A percentile compares a stretch with the other conserved stretches of the same genome.
phyloP scores from a whole-genome alignment of 2,888 invertebrate genomes.

The Tetramorium bicarinatum region DNA sequence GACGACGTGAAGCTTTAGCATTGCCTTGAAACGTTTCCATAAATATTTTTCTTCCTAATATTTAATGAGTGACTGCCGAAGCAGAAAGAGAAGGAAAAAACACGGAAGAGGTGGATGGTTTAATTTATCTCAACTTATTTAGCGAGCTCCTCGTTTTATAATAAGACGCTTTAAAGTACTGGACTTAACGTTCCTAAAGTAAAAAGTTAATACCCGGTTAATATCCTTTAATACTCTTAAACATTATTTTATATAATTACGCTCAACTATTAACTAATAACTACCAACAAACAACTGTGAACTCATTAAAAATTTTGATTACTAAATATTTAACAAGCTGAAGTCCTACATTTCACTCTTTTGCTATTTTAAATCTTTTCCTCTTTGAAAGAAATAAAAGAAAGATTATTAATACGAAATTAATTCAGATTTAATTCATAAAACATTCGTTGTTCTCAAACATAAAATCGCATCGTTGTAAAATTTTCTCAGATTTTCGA shows the following conservation, averaged over 20 bases:
- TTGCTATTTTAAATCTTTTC: neutral
- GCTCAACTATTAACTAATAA: neutral
- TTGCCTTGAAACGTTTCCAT: conserved; percentile 35
- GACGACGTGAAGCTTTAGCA: conserved; percentile 22
- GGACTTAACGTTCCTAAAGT: neutral
- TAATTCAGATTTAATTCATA: neutral
- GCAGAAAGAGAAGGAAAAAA: conserved; percentile 1
- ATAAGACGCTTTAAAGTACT: conserved; percentile 5
- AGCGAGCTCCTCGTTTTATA: conserved; percentile 24
- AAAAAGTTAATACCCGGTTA: conserved; percentile 24
- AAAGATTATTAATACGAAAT: neutral
- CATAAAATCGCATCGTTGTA: neutral
- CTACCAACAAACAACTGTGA: neutral
- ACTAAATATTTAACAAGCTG: neutral
- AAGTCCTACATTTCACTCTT: neutral
- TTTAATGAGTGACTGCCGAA: conserved; percentile 44
- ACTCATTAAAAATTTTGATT: neutral
- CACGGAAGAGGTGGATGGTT: conserved; percentile 22
- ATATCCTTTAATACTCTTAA: conserved; percentile 23
- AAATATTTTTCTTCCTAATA: conserved; percentile 50
- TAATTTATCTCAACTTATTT: conserved; percentile 55
- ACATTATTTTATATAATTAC: conserved; percentile 21
- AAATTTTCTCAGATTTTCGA: conserved; percentile 26
- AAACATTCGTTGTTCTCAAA: neutral
- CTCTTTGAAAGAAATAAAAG: neutral